phyloP scores from a whole-genome alignment of 1,140 invertebrate genomes.

The Calliopsis andreniformis region DNA sequence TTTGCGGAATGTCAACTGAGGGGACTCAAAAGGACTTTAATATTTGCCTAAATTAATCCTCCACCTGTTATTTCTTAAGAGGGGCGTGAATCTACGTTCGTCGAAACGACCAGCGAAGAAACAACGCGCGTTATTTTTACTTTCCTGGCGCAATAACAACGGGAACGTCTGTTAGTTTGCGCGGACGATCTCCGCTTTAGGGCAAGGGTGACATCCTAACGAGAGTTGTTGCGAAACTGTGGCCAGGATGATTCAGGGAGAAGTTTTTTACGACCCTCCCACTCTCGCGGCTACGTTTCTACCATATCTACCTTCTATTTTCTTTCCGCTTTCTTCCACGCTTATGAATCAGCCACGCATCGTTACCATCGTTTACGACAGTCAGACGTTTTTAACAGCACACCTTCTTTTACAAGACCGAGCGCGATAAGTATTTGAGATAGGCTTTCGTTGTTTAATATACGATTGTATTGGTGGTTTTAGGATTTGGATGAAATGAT shows the following conservation, averaged over 20 bases:
- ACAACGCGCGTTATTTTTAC: constrained; percentile 57
- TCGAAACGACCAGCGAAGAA: constrained; percentile 3
- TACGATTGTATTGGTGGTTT: no score
- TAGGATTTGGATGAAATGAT: no score
- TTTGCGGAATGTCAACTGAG: no score
- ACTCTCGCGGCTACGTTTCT: constrained; percentile 24
- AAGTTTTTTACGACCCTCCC: constrained; percentile 49
- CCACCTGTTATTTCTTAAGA: background rate
- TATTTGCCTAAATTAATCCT: background rate
- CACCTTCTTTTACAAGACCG: constrained; percentile 32
- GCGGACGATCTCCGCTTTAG: constrained; percentile 54
- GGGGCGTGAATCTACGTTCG: constrained; percentile 1
- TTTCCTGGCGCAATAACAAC: constrained; percentile 59
- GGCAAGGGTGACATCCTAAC: constrained; percentile 58
- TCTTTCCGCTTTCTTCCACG: constrained; percentile 33
- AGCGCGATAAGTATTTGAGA: constrained; percentile 40
- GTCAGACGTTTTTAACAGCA: constrained; percentile 43
- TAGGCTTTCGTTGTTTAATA: constrained; percentile 45
- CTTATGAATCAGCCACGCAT: constrained; percentile 63
- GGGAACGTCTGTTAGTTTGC: constrained; percentile 50
- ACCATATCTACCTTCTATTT: constrained; percentile 30
- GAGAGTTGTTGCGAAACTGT: constrained; percentile 66
- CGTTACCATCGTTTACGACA: constrained; percentile 58
- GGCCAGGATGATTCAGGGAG: constrained; percentile 58
- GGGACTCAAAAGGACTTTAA: background rate